Evolutionary conservation across 2,797 vertebrate species (phyloP), one percentile per base, ranked within the genome.

Genomic region (Gymnoscopelus microlampas): DNA sequence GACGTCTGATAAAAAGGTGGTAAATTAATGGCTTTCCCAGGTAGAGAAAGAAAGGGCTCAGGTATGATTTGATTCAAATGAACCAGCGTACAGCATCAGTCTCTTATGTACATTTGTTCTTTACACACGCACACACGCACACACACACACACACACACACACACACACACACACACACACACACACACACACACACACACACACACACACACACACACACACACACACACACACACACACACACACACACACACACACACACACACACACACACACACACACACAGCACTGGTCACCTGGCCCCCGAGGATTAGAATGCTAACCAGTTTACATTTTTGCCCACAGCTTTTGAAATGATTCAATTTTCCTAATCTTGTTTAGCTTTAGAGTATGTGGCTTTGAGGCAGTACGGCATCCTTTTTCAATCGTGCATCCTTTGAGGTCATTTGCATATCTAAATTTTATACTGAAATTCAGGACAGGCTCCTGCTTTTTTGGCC

Each of bases 351-450:
- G 88, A 94, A 94, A 95, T 93, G 89, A 93, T 94, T 90, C 91
- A 94, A 94, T 96, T 95, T 94, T 91, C 91, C 91, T 95, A 95
- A 95, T 95, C 91, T 93, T 93, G 89, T 94, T 95, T 95, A 94
- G 92, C 92, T 93, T 92, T 92, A 88, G 88, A 93, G 92, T 93
- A 91, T 80, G 88, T 84, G 80, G 92, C 92, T 94, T 93, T 92
- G 92, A 95, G 91, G 92, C 91, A 93, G 83, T 87, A 81, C 88
- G 83, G 88, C 90, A 91, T 90, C 92, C 90, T 86, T 93, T 92
- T 93, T 88, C 91, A 91, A 91, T 91, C 82, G 78, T 71, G 77
- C 80, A 85, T 90, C 87, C 87, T 91, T 93, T 88, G 85, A 92
- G 86, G 63, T 73, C 81, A 94, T 94, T 93, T 94, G 88, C 93